These are phyloP conservation scores for Phymanthus crucifer DNA, from an alignment of 92 coral and sea anemone species.

Conservation along the genomic window DNA sequence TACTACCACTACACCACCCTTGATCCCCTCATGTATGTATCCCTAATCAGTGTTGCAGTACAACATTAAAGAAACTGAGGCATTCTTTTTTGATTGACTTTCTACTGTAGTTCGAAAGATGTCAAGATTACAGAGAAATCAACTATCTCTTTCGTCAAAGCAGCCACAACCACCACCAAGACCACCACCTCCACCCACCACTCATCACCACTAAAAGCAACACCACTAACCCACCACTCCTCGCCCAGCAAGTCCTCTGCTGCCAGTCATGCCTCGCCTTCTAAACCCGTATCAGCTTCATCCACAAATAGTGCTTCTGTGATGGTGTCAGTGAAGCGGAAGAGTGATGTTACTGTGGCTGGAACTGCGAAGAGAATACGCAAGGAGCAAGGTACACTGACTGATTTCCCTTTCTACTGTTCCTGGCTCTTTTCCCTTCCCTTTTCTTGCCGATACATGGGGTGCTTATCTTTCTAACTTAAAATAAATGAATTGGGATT, in stretches of 20 bases:
- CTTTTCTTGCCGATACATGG: constrained; percentile 2
- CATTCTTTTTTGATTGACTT: background rate
- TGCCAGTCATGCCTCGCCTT: constrained; percentile 20
- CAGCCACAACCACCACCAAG: constrained; percentile 47
- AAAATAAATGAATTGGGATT: no score
- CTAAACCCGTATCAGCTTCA: constrained; percentile 33
- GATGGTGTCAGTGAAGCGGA: constrained; percentile 81
- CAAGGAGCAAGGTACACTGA: constrained; percentile 51
- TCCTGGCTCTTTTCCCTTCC: background rate
- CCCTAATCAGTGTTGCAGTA: no score
- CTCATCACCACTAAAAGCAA: constrained; percentile 12
- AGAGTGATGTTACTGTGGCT: constrained; percentile 53
- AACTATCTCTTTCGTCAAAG: constrained; percentile 50
- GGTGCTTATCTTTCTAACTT: background rate
- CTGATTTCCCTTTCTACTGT: background rate
- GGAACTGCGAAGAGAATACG: constrained; percentile 72
- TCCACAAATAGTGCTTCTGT: constrained; percentile 70
- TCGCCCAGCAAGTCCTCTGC: constrained; percentile 14
- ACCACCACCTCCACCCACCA: constrained; percentile 30
- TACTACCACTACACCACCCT: no score
- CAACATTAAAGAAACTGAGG: no score
- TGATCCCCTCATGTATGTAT: no score
- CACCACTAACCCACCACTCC: background rate
- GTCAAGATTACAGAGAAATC: constrained; percentile 45
- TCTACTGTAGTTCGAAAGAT: constrained; percentile 7